Conservation (phyloP, 1,140 invertebrate species). For the Pachyrhynchus sulphureomaculatus region DNA sequence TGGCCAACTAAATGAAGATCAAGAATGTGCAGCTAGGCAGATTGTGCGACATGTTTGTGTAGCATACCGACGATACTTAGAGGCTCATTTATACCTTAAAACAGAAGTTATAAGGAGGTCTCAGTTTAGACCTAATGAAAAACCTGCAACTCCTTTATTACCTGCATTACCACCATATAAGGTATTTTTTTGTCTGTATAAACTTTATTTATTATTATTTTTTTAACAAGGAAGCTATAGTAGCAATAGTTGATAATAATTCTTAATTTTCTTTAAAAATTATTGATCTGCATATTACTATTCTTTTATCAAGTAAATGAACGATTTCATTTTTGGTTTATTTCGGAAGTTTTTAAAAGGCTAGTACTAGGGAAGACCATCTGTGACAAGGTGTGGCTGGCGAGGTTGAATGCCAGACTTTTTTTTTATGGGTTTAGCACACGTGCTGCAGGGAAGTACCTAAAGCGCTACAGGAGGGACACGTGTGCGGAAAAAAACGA, state of each 20-base stretch:
- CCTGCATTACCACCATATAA: conserved; percentile 63
- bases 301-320: no score
- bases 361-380: no score
- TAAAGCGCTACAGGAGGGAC: no score
- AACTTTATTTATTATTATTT: conserved; percentile 19
- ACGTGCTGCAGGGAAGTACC: no score
- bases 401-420: no score
- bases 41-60: conserved; percentile 90
- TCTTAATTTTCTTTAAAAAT: no score
- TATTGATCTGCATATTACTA: not conserved
- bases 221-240: not conserved
- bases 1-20: conserved; percentile 77
- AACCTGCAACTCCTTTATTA: conserved; percentile 50
- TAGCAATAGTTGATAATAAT: not conserved
- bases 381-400: no score
- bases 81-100: conserved; percentile 85
- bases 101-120: conserved; percentile 71
- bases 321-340: no score
- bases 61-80: conserved; percentile 88
- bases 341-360: no score
- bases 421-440: no score
- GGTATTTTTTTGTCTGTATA: no score
- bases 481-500: no score
- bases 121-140: conserved; percentile 46
- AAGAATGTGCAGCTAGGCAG: conserved; percentile 90